phyloP scores from a whole-genome alignment of 1,140 invertebrate genomes.

The Babylonia areolata region DNA sequence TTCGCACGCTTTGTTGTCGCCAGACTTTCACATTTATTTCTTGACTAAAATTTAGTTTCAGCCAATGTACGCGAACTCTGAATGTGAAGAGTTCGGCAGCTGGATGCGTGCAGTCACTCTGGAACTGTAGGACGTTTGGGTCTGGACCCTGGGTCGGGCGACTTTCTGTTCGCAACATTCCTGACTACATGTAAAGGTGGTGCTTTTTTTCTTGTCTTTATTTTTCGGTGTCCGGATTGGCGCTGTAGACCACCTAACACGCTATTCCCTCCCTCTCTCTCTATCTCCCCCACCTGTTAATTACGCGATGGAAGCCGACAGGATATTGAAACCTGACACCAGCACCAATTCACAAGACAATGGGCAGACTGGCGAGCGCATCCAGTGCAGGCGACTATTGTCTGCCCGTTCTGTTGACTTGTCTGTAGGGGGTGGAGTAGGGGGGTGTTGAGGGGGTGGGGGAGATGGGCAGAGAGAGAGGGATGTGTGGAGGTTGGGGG shows the following conservation, averaged over 20 bases:
- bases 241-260: neutral
- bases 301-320: neutral
- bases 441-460: neutral
- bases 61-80: too few relatives aligned
- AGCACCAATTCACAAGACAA: neutral
- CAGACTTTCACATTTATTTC: too few relatives aligned
- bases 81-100: too few relatives aligned
- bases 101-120: too few relatives aligned
- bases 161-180: too few relatives aligned
- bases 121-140: too few relatives aligned
- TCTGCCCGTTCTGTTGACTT: neutral
- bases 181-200: neutral
- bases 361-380: neutral
- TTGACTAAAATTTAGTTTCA: too few relatives aligned
- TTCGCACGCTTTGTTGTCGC: too few relatives aligned
- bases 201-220: neutral
- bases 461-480: too few relatives aligned
- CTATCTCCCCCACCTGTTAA: conserved; percentile 1
- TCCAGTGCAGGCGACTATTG: neutral
- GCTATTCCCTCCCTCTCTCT: neutral
- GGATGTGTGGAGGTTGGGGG: too few relatives aligned
- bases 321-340: neutral
- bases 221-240: neutral
- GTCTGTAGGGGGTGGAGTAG: too few relatives aligned
- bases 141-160: too few relatives aligned